Evolutionary conservation across 2,797 vertebrate genomes (phyloP).

Genomic region (Poeciliopsis paucimaculata): DNA sequence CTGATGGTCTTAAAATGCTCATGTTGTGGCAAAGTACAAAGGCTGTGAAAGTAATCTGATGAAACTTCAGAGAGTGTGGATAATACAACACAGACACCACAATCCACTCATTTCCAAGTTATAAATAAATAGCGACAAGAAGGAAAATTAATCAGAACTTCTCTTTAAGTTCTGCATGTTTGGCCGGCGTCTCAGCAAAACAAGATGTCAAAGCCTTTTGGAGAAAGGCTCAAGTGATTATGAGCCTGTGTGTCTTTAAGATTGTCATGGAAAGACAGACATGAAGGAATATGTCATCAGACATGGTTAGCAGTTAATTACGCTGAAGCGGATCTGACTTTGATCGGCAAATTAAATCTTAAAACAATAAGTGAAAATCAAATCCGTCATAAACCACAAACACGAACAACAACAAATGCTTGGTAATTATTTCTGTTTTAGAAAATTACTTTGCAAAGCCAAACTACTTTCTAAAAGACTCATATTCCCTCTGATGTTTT

Average conservation of each 20-base stretch:
- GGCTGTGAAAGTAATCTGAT: slow-evolving; percentile 32
- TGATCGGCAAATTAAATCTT: slow-evolving; percentile 55
- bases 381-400: slow-evolving; percentile 26
- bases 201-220: slow-evolving; percentile 47
- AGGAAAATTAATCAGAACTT: slow-evolving; percentile 44
- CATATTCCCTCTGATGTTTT: background rate
- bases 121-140: slow-evolving; percentile 47
- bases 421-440: slow-evolving; percentile 32
- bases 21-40: slow-evolving; percentile 9
- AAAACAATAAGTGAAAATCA: slow-evolving; percentile 30
- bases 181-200: slow-evolving; percentile 37
- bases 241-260: slow-evolving; percentile 33
- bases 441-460: slow-evolving; percentile 4
- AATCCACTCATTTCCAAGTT: slow-evolving; percentile 15
- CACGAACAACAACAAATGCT: slow-evolving; percentile 24
- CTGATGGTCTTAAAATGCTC: slow-evolving; percentile 19
- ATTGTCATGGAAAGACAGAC: slow-evolving; percentile 32
- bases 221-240: slow-evolving; percentile 47
- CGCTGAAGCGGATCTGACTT: slow-evolving; percentile 44
- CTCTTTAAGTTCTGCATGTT: slow-evolving; percentile 17
- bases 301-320: slow-evolving; percentile 37
- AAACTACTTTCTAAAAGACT: slow-evolving; percentile 7
- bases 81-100: slow-evolving; percentile 45
- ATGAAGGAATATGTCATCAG: slow-evolving; percentile 66
- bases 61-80: slow-evolving; percentile 23